Percentiles rank a stretch among this genome's conserved stretches.
Conservation (phyloP, 1,140 invertebrate genomes). For the Manduca sexta region DNA sequence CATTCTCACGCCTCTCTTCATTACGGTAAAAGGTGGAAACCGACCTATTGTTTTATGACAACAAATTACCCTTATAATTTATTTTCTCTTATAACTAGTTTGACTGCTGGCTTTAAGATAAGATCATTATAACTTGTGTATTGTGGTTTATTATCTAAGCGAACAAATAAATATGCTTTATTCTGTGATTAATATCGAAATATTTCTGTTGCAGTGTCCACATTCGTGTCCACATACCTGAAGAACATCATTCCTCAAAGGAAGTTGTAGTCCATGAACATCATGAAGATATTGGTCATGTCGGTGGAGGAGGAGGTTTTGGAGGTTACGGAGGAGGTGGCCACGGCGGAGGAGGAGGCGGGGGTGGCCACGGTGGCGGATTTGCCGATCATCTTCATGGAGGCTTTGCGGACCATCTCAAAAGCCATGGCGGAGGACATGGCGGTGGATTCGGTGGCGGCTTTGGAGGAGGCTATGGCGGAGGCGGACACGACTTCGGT, state of each 20-base stretch:
- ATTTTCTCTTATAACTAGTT: slow-evolving; percentile 42
- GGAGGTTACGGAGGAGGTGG: slow-evolving; percentile 14
- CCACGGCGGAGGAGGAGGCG: slow-evolving; percentile 13
- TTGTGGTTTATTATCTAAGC: neutral
- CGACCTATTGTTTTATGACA: slow-evolving; percentile 45
- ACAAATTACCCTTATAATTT: slow-evolving; percentile 30
- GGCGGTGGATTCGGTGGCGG: slow-evolving; percentile 25
- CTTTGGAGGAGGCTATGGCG: slow-evolving; percentile 16
- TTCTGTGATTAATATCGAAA: neutral
- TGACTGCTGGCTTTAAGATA: slow-evolving; percentile 41
- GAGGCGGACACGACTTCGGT: slow-evolving; percentile 13
- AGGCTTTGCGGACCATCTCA: slow-evolving; percentile 21
- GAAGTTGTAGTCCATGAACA: slow-evolving; percentile 55
- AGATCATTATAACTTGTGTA: slow-evolving; percentile 8
- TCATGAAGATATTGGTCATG: slow-evolving; percentile 42
- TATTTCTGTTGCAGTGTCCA: slow-evolving; percentile 52
- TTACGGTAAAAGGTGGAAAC: slow-evolving; percentile 63
- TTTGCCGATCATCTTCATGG: slow-evolving; percentile 20
- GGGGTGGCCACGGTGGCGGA: slow-evolving; percentile 19
- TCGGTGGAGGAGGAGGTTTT: slow-evolving; percentile 28
- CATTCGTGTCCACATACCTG: slow-evolving; percentile 60
- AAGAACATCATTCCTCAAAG: slow-evolving; percentile 49
- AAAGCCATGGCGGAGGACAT: slow-evolving; percentile 24
- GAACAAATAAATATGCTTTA: neutral
- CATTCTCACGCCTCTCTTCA: slow-evolving; percentile 56